phyloP scores from a whole-genome alignment of 2,113 vertebrate genomes.

The Gulo gulo region DNA sequence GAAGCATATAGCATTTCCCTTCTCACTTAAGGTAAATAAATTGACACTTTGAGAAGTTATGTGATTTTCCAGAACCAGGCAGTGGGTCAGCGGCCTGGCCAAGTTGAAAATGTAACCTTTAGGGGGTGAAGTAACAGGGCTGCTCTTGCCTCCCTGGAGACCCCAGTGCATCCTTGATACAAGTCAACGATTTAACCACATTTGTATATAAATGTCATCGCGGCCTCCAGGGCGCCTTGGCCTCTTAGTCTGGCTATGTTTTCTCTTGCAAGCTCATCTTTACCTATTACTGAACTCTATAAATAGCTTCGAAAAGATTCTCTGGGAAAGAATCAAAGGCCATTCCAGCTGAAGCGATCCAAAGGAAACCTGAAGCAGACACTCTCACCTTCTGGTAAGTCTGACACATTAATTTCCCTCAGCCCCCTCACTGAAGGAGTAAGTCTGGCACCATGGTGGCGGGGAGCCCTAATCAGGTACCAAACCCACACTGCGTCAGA shows the following conservation, averaged over 20 bases:
- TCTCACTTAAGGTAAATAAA: not conserved
- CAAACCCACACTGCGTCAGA: constrained; percentile 79
- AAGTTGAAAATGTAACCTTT: not conserved
- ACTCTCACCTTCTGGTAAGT: constrained; percentile 77
- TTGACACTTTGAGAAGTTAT: not conserved
- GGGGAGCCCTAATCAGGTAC: constrained; percentile 85
- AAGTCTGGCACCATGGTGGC: constrained; percentile 85
- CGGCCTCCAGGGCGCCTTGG: not conserved
- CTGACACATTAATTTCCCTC: constrained; percentile 85
- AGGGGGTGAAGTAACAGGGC: not conserved
- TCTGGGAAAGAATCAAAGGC: constrained; percentile 66
- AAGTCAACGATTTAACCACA: not conserved
- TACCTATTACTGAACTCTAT: constrained; percentile 51
- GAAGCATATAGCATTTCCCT: not conserved
- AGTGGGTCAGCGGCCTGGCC: not conserved
- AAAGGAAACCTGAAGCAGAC: constrained; percentile 74
- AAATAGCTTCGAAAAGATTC: constrained; percentile 71
- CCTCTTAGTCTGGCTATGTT: not conserved
- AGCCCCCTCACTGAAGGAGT: constrained; percentile 81
- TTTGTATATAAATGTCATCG: fast-evolving
- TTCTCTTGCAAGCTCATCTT: constrained; percentile 40
- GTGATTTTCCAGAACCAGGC: not conserved
- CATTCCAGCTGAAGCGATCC: constrained; percentile 62
- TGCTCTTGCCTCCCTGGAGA: not conserved
- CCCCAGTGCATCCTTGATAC: not conserved